Base-by-base conservation (phyloP, 64 coral and sea anemone species). In the Porites australiensis region DNA sequence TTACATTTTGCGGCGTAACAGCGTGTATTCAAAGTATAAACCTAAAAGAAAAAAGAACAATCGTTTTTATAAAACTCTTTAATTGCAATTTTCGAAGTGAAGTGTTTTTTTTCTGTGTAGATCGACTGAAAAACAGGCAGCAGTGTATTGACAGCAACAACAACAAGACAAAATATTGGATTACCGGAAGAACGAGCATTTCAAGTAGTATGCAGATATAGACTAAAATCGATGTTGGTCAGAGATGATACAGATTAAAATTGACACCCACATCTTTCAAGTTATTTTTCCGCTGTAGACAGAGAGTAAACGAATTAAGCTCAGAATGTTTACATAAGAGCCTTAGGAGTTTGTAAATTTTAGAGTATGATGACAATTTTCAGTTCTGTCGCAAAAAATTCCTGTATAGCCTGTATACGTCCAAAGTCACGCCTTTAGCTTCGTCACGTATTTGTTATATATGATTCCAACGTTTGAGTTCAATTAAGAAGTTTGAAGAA, bases 151-250 rank as follows among this genome's bases (percentile, higher is more conserved):
- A 71, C 22, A 2, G 12, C 68, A 13, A 74, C 44, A 8, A 74
- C 12, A 37, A 37, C 27, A 37, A 37, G 27, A 37, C 27, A 37
- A 44, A 76, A 46, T 50, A 76, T 45, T 47, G 4, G 47, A 84
- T 45, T 19, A 45, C 81, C 81, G 81, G 81, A 84, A 84, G 37
- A 66, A 69, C 44, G 63, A 50, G 81, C 12, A 68, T 84, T 84
- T 84, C 81, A 61, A 68, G 81, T 3, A 7, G 4, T 13, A 50
- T 50, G 50, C 13, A 55, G 57, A 78, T 27, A 78, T 13, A 78
- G 10, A 1, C 13, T 55, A 22, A 2, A 6, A 2, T 10, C 15
- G 63, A 68, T 84, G 63, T 84, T 84, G 62, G 22, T 84, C 81
- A 15, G 3, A 68, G 47, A 48, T 84, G 22, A 68, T 68, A 21